Base-by-base conservation (phyloP, 1,140 invertebrate genomes). In the Trichoplusia ni region DNA sequence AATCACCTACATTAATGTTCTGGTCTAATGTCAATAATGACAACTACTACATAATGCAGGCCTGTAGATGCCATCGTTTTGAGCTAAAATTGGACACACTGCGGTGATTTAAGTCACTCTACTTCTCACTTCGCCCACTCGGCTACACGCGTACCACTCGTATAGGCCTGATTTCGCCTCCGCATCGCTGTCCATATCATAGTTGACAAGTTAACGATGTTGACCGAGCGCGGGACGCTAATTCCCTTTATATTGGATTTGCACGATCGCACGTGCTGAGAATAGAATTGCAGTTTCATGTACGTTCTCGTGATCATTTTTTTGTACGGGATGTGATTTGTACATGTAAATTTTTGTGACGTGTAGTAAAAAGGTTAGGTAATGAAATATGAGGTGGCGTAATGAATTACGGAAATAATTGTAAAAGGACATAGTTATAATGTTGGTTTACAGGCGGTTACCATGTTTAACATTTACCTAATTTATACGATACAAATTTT, bases 171-270 rank as follows among this genome's bases (percentile, higher is more conserved):
- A 61, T 51, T 51, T 51, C 59, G 59, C 59, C 59, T 49, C 59
- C 44, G 59, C 59, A 58, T 58, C 54, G 29, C 37, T 14, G 8
- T 29, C 23, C 38, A 38, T 54, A 58, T 58, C 54, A 42, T 44
- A 58, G 23, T 31, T 31, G 54, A 58, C 37, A 58, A 42, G 37
- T 58, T 58, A 58, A 58, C 54, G 54, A 42, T 58, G 54, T 58
- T 58, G 37, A 58, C 54, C 54, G 38, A 58, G 21, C 38, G 18
- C 37, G n/a, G 54, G 38, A 42, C 54, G 38, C 62, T 62, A 73
- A 53, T 72, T 67, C 65, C 53, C 44, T 42, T 64, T 60, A 70
- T 74, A 67, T 67, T 71, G 64, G 64, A 69, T 74, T 64, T 62
- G 58, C 64, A 69, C 68, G 56, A 56, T 18, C 42, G 46, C 33